Evolutionary conservation across 2,888 invertebrate species (phyloP).

Genomic region (Chloroclysta siterata): DNA sequence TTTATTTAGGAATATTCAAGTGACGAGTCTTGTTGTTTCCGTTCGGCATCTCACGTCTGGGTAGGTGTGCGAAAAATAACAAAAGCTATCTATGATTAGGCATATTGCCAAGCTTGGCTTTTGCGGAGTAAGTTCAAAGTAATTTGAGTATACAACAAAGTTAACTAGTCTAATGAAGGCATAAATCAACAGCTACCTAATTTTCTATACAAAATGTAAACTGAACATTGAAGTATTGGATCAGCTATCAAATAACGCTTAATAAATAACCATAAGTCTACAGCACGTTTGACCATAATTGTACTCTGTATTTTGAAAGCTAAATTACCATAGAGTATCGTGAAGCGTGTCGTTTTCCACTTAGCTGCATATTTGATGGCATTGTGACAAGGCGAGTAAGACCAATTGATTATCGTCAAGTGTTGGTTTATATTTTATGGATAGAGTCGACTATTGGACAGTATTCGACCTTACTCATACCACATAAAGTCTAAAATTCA

Average conservation of each 20-base stretch:
- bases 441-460: background rate
- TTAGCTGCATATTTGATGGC: conserved; percentile 59
- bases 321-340: conserved; percentile 48
- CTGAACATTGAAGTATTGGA: conserved; percentile 2
- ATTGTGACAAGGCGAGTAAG: conserved; percentile 39
- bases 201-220: background rate
- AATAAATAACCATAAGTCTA: conserved; percentile 46
- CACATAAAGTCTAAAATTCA: conserved; percentile 8
- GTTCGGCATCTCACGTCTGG: background rate
- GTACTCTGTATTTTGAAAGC: conserved; percentile 46
- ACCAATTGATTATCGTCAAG: conserved; percentile 48
- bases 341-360: conserved; percentile 49
- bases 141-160: background rate
- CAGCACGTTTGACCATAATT: conserved; percentile 52
- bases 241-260: conserved; percentile 41
- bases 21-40: background rate
- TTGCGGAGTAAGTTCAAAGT: background rate
- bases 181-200: background rate
- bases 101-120: background rate
- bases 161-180: background rate
- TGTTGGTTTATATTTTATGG: conserved; percentile 38
- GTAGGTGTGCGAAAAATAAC: background rate
- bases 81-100: background rate
- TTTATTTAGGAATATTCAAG: conserved; percentile 9
- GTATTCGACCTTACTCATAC: background rate